Evolutionary conservation across 2,888 invertebrate genomes (phyloP), one percentile per base, ranked within the genome.

Genomic region (Cheilosia pagana): DNA sequence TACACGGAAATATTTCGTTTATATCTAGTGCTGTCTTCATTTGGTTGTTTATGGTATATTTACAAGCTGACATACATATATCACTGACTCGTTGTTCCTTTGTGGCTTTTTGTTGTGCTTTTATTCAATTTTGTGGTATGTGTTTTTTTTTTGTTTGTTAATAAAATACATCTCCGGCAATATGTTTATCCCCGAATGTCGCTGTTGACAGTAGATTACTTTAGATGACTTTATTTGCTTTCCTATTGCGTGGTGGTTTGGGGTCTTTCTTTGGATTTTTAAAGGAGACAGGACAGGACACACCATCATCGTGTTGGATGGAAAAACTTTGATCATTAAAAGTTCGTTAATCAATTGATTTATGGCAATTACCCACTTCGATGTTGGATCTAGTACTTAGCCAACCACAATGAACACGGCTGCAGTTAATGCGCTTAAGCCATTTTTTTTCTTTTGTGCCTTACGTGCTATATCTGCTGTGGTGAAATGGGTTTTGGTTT

Each of bases 281-380:
- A 8, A 10, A 25, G n/a, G 16, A 21, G 16, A 53, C 0, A 12
- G 28, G 8, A 8, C 28, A 28, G 28, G 2, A 7, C 7, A 7
- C 28, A 8, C 28, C 7, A 8, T 28, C 8, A 28, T 28, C 7
- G 8, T 25, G 23, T 16, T 41, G 53, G 7, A 14, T 0, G 43
- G 21, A 65, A 43, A 59, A 65, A 71, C 71, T 81, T 76, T 43
- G 57, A 45, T 53, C 52, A 60, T 76, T 70, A 76, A 70, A 81
- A 76, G 70, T 81, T 81, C 76, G 76, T 65, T 81, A 76, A 76
- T 81, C 71, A 81, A 76, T 81, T 60, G 65, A 76, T 81, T 81
- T 76, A 65, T 81, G 63, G 75, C 70, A 81, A 63, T 59, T 59
- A 63, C 48, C 48, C 48, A 60, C 28, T 74, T 62, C 74, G 31